Evolutionary conservation across 2,113 vertebrate genomes (phyloP).

Genomic region (Pelobates fuscus): DNA sequence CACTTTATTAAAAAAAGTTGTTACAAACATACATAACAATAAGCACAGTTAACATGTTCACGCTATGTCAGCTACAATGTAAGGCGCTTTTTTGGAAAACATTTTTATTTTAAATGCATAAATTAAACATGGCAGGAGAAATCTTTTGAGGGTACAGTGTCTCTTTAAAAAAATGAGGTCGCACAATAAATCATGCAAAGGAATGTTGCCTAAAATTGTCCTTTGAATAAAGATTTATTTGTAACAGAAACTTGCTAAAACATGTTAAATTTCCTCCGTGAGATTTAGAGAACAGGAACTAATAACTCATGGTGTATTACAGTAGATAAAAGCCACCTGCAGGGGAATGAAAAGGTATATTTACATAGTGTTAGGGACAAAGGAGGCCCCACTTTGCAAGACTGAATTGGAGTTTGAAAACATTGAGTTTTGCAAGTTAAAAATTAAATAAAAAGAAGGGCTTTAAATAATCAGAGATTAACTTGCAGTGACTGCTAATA

Average conservation of each 20-base stretch:
- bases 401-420: not conserved
- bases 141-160: too few species aligned
- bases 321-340: conserved; percentile 5
- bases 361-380: not conserved
- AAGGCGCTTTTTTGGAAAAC: too few species aligned
- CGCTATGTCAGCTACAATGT: too few species aligned
- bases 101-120: too few species aligned
- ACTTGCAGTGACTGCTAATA: not conserved
- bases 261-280: not conserved
- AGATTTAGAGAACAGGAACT: not conserved
- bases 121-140: too few species aligned
- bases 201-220: not conserved
- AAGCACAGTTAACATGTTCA: too few species aligned
- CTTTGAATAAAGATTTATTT: not conserved
- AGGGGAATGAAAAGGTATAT: conserved; percentile 10
- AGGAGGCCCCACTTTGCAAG: not conserved
- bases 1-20: too few species aligned
- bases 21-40: too few species aligned
- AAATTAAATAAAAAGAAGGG: not conserved
- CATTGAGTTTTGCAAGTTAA: not conserved
- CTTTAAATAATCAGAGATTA: not conserved
- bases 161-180: not conserved
- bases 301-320: not conserved
- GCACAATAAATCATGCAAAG: not conserved
- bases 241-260: conserved; percentile 7